phyloP scores from a whole-genome alignment of 2,888 invertebrate species.

The Podabrus alpinus region DNA sequence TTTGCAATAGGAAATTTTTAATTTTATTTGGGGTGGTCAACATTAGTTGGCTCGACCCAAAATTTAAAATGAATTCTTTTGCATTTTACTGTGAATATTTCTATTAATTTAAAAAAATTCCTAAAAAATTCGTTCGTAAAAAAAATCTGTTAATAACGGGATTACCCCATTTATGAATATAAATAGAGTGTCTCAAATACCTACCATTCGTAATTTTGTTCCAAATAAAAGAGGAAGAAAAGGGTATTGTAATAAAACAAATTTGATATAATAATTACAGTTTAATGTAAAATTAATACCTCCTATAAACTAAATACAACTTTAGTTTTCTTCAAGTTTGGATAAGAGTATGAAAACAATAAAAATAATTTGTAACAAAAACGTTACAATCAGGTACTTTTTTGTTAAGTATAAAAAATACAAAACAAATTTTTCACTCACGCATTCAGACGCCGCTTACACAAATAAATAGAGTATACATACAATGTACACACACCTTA shows the following conservation, averaged over 20 bases:
- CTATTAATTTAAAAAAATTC: too few species aligned
- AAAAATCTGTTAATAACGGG: too few species aligned
- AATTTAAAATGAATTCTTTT: too few species aligned
- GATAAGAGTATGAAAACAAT: constrained; percentile 28
- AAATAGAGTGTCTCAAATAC: too few species aligned
- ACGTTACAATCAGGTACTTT: constrained; percentile 39
- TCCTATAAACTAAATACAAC: constrained; percentile 29
- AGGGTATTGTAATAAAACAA: not conserved
- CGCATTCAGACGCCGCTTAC: constrained; percentile 18
- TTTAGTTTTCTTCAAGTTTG: constrained; percentile 27
- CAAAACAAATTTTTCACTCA: constrained; percentile 26
- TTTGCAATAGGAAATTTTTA: too few species aligned
- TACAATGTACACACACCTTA: constrained; percentile 21
- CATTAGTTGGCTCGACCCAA: too few species aligned
- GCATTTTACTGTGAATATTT: too few species aligned
- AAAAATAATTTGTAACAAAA: constrained; percentile 25
- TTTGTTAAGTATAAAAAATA: constrained; percentile 15
- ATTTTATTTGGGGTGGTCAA: too few species aligned
- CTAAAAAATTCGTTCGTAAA: too few species aligned
- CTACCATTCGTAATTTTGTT: too few species aligned
- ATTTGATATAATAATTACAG: not conserved
- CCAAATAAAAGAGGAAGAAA: not conserved
- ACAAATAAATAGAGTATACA: constrained; percentile 25
- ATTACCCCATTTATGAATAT: too few species aligned
- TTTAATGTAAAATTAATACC: constrained; percentile 28